Conservation (phyloP, 2,797 vertebrate species). For the Anisognathus igniventris region DNA sequence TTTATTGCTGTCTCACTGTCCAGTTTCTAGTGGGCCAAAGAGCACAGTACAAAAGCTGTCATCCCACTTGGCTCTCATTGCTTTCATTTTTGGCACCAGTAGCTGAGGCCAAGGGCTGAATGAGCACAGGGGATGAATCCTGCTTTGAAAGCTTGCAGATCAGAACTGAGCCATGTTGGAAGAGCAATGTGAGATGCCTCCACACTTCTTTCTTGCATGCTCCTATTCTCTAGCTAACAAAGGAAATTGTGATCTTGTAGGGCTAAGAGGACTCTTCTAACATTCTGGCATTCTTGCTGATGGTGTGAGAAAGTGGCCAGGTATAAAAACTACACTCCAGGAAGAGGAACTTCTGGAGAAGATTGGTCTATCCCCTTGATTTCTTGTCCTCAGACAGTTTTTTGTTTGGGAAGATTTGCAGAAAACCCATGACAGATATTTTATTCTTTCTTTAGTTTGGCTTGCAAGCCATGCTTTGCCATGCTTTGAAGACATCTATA, state of each 20-base stretch:
- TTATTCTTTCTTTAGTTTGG: not conserved
- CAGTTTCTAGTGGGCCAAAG: constrained; percentile 34
- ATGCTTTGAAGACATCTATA: not conserved
- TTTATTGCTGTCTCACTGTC: constrained; percentile 5
- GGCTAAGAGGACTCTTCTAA: not conserved
- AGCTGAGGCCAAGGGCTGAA: not conserved
- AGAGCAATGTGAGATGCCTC: not conserved
- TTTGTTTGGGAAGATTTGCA: not conserved
- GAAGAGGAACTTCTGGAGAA: not conserved
- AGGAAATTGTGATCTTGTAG: not conserved
- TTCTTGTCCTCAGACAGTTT: not conserved
- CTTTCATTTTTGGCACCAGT: not conserved
- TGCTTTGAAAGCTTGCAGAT: not conserved
- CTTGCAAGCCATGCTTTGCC: not conserved
- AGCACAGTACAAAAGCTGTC: constrained; percentile 20
- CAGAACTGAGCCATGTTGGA: not conserved
- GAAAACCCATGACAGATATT: not conserved
- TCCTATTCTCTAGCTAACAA: not conserved
- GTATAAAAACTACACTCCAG: not conserved
- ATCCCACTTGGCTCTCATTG: constrained; percentile 10
- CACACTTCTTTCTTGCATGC: not conserved
- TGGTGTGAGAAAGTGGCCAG: not conserved
- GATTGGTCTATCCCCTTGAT: not conserved
- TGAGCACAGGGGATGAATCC: not conserved
- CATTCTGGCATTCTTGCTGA: not conserved